phyloP scores from a whole-genome alignment of 2,797 vertebrate genomes.

The Platalea minor region DNA sequence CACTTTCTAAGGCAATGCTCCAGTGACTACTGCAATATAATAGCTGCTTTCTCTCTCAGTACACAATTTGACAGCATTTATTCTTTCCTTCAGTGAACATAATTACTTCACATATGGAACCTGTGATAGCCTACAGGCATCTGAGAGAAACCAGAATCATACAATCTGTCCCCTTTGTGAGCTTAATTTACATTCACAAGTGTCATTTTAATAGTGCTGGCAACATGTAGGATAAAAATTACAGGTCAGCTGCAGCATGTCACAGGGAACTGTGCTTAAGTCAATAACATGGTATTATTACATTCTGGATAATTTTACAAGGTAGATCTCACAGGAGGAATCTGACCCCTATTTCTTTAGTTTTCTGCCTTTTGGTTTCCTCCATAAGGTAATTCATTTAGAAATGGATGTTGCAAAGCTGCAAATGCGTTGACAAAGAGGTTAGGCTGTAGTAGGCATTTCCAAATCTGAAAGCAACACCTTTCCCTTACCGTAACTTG shows the following conservation, averaged over 20 bases:
- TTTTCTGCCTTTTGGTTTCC: constrained; percentile 65
- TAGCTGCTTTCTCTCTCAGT: constrained; percentile 79
- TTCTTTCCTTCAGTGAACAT: constrained; percentile 86
- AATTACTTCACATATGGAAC: constrained; percentile 89
- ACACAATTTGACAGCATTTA: constrained; percentile 86
- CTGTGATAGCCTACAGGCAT: constrained; percentile 85
- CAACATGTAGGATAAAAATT: constrained; percentile 79
- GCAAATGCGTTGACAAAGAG: constrained; percentile 33
- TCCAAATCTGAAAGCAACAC: constrained; percentile 48
- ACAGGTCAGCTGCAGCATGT: constrained; percentile 78
- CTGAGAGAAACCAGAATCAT: constrained; percentile 80
- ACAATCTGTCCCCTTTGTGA: constrained; percentile 84
- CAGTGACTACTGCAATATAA: constrained; percentile 80
- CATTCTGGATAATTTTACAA: constrained; percentile 76
- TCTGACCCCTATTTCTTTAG: constrained; percentile 74
- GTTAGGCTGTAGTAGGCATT: constrained; percentile 48
- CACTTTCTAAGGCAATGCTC: constrained; percentile 77
- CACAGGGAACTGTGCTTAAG: constrained; percentile 76
- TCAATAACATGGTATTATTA: constrained; percentile 79
- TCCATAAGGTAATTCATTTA: constrained; percentile 70
- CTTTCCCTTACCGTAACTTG: constrained; percentile 6
- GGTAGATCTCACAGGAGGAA: constrained; percentile 70
- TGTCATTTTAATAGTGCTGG: constrained; percentile 80
- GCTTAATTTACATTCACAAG: constrained; percentile 83
- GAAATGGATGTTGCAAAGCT: constrained; percentile 61